Percentiles rank a stretch among this genome's conserved stretches.
Evolutionary conservation across 2,113 vertebrate species (phyloP).

Genomic region (Cyanocitta stelleri): DNA sequence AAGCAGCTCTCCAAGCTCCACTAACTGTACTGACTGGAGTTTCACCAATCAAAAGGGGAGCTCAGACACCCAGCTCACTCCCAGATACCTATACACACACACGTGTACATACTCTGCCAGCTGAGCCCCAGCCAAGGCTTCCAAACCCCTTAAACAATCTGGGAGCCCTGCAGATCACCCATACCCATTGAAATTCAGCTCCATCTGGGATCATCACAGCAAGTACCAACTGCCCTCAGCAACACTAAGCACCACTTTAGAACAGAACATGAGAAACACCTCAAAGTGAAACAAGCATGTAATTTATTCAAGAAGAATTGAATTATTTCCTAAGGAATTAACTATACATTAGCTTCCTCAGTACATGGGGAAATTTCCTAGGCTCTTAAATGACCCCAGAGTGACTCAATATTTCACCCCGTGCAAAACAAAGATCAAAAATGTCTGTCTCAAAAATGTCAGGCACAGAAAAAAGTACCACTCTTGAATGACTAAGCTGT

Average conservation of each 20-base stretch:
- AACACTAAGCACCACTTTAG: neutral
- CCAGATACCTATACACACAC: neutral
- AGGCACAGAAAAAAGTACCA: neutral
- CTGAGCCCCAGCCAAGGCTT: neutral
- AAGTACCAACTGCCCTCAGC: neutral
- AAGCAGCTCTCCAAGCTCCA: neutral
- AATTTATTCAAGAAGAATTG: neutral
- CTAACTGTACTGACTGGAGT: neutral
- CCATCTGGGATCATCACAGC: neutral
- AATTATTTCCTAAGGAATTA: constrained; percentile 5
- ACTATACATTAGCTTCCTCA: neutral
- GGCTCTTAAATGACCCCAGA: neutral
- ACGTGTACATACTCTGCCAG: accelerated
- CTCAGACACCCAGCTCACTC: neutral
- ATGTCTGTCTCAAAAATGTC: neutral
- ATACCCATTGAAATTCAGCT: neutral
- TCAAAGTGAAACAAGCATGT: neutral
- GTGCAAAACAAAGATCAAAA: neutral
- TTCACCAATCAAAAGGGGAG: neutral
- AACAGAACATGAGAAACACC: neutral
- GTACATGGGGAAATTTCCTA: neutral
- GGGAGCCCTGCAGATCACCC: neutral
- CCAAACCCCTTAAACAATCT: neutral
- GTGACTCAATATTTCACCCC: neutral
- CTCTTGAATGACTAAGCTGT: neutral